phyloP scores from a whole-genome alignment of 2,888 invertebrate genomes.

The Meliscaeva auricollis region DNA sequence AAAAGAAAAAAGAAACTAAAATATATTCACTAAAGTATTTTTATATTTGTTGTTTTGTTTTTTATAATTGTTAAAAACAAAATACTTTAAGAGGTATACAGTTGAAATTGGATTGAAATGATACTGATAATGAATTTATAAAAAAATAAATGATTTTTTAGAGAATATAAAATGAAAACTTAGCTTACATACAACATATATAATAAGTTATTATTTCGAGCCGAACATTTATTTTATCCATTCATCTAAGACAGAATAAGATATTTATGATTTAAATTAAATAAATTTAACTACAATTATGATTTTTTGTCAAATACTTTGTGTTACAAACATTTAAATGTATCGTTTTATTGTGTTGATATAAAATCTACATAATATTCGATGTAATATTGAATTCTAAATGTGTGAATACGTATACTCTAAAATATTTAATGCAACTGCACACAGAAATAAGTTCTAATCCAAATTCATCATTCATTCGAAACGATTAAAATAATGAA shows the following conservation, averaged over 20 bases:
- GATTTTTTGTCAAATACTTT: slow-evolving; percentile 40
- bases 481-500: slow-evolving; percentile 24
- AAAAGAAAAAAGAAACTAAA: slow-evolving; percentile 30
- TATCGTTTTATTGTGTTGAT: slow-evolving; percentile 57
- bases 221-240: neutral
- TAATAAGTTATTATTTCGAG: slow-evolving; percentile 20
- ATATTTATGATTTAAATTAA: slow-evolving; percentile 3
- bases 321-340: slow-evolving; percentile 19
- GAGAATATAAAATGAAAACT: neutral
- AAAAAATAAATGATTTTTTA: neutral
- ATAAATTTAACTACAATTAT: slow-evolving; percentile 51
- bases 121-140: neutral
- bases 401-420: slow-evolving; percentile 47
- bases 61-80: slow-evolving; percentile 5
- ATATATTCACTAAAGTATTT: slow-evolving; percentile 38
- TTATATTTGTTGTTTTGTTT: neutral
- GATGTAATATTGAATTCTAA: slow-evolving; percentile 64
- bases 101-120: slow-evolving; percentile 7
- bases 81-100: slow-evolving; percentile 21
- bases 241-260: neutral
- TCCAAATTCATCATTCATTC: slow-evolving; percentile 34
- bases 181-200: neutral
- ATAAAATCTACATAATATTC: slow-evolving; percentile 76
- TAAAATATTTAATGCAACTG: slow-evolving; percentile 53
- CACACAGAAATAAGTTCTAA: slow-evolving; percentile 33